Conservation (phyloP, 2,888 invertebrate genomes). For the Cephus rjabovi region DNA sequence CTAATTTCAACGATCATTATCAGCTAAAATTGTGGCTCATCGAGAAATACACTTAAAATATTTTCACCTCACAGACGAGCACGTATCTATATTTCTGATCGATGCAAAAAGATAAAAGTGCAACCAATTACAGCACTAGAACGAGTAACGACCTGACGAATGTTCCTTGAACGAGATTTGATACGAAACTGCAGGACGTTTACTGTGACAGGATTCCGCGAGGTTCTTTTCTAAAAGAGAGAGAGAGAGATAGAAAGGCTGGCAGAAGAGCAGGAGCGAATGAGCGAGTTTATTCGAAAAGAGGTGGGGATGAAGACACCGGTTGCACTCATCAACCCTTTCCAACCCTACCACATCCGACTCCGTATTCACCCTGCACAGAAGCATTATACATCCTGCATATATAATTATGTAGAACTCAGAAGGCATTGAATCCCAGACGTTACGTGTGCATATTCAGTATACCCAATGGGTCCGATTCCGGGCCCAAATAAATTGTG, state of each 20-base stretch:
- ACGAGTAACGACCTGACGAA: conserved; percentile 6
- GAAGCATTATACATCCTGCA: conserved; percentile 39
- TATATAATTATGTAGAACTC: conserved; percentile 39
- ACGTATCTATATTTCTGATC: too few species aligned
- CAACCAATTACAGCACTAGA: too few species aligned
- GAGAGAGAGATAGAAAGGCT: conserved; percentile 18
- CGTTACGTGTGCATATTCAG: too few species aligned
- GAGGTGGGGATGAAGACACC: conserved; percentile 61
- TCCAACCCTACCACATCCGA: conserved; percentile 25
- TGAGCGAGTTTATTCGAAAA: conserved; percentile 25
- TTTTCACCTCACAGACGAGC: too few species aligned
- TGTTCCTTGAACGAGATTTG: conserved; percentile 58
- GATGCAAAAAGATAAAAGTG: too few species aligned
- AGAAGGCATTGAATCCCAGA: too few species aligned
- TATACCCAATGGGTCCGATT: too few species aligned
- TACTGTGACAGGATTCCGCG: conserved; percentile 57
- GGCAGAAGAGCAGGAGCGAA: conserved; percentile 17
- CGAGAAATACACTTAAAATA: too few species aligned
- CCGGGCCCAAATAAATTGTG: too few species aligned
- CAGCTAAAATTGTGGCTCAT: too few species aligned
- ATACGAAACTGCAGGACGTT: conserved; percentile 59
- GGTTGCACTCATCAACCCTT: conserved; percentile 66
- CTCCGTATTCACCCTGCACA: conserved; percentile 4
- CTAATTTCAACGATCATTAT: too few species aligned
- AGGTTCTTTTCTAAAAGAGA: conserved; percentile 48